Conservation (phyloP, 1,140 invertebrate genomes). For the Cyphomyrmex costatus region DNA sequence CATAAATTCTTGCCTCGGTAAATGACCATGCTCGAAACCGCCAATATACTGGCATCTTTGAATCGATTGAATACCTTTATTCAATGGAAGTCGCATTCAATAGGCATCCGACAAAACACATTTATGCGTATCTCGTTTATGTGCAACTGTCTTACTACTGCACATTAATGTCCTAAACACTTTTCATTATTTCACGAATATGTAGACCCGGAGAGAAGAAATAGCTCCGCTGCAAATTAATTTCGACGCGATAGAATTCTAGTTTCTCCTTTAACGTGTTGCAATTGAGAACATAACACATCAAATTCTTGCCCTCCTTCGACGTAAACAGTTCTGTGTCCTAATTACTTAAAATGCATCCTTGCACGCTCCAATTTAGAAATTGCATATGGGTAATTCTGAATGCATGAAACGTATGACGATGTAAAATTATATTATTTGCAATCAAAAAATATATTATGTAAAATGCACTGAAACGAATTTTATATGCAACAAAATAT, state of each 20-base stretch:
- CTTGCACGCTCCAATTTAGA: neutral
- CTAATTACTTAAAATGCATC: constrained; percentile 50
- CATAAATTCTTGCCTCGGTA: neutral
- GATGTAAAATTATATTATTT: neutral
- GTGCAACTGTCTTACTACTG: no score
- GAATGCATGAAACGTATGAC: neutral
- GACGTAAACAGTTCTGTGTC: constrained; percentile 25
- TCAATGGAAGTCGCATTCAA: neutral
- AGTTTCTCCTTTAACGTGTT: neutral
- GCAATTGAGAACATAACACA: neutral
- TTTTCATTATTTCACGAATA: neutral
- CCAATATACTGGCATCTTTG: neutral
- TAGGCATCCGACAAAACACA: neutral
- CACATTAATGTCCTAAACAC: neutral
- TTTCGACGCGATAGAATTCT: constrained; percentile 4
- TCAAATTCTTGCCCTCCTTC: neutral
- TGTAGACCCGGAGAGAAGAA: neutral
- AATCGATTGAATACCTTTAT: neutral
- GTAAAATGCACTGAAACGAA: neutral
- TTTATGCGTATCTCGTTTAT: neutral
- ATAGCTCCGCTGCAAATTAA: constrained; percentile 14
- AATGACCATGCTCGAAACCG: neutral
- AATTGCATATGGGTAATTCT: neutral
- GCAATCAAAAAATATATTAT: neutral
- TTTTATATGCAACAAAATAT: neutral